Evolutionary conservation across 2,113 vertebrate species (phyloP), one percentile per base, ranked within the genome.

Genomic region (Ancistrus triradiatus): DNA sequence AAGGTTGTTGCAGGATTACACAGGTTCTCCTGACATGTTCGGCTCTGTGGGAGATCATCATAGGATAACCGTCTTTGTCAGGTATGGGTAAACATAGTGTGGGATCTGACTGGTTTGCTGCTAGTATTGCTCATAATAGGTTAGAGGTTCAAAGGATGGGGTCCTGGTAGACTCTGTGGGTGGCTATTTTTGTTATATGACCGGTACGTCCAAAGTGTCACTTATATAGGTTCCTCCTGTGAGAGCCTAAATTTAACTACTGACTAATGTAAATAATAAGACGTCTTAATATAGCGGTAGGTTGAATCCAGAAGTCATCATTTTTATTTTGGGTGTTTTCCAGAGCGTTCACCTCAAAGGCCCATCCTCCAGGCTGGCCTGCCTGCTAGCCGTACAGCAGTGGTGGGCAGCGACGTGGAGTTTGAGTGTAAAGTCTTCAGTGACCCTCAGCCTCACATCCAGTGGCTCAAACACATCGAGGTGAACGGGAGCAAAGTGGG

Each of bases 351-450:
- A 6, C 96, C 95, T 0, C 96, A 98, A 77, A 88, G 96, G 66
- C 95, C 95, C 11, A 98, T 98, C 71, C 88, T 99, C 27, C 96
- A 98, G 83, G 95, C 96, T 0, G 96, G 96, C 19, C 70, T 98
- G 18, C 95, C 96, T 0, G 95, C 95, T 51, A 98, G 98, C 82
- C 93, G 93, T 74, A 96, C 92, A 0, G 96, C 88, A 35, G 92
- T 92, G 60, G 85, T 98, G 78, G 96, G 96, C 56, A 98, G 90
- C 66, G 94, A 98, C 0, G 96, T 98, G 69, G 95, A 97, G 81
- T 99, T 99, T 51, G 92, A 91, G 73, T 99, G 96, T 83, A 99
- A 98, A 57, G 95, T 99, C 59, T 98, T 98, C 80, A 99, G 95
- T 1, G 96, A 98, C 74, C 95, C 96, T 1, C 96, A 98, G 82